Percentiles rank a stretch among this genome's conserved stretches.
Conservation (phyloP, 2,797 vertebrate genomes). For the Hybognathus amarus region DNA sequence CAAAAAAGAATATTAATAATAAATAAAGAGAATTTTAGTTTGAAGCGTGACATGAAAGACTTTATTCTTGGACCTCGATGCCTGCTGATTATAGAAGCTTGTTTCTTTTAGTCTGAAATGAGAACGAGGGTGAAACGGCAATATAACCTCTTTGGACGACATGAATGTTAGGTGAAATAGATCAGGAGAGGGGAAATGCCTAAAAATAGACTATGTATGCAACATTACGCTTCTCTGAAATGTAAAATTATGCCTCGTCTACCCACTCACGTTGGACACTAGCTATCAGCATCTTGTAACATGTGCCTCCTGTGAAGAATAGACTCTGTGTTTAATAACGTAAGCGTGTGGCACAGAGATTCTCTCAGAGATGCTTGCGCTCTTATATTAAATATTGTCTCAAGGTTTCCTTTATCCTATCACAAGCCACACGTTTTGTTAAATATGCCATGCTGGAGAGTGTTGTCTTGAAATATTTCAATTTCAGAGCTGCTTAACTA, state of each 20-base stretch:
- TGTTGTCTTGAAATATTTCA: slow-evolving; percentile 3
- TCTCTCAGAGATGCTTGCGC: slow-evolving; percentile 41
- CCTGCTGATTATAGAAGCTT: slow-evolving; percentile 65
- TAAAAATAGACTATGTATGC: slow-evolving; percentile 57
- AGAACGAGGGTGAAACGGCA: slow-evolving; percentile 60
- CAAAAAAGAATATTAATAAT: slow-evolving; percentile 51
- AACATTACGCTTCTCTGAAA: slow-evolving; percentile 45
- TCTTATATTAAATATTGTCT: slow-evolving; percentile 39
- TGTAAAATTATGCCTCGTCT: slow-evolving; percentile 55
- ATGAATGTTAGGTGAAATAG: slow-evolving; percentile 74
- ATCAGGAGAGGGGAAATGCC: slow-evolving; percentile 58
- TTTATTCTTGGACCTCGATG: slow-evolving; percentile 65
- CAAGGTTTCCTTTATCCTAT: slow-evolving; percentile 6
- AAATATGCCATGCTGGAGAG: not conserved
- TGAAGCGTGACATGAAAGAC: slow-evolving; percentile 69
- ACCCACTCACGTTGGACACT: slow-evolving; percentile 48
- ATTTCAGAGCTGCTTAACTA: not conserved
- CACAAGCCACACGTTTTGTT: not conserved
- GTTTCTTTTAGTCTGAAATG: slow-evolving; percentile 66
- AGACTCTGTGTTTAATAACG: slow-evolving; percentile 47
- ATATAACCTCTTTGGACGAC: slow-evolving; percentile 70
- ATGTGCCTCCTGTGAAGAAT: slow-evolving; percentile 60
- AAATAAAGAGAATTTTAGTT: slow-evolving; percentile 64
- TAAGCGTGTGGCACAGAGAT: slow-evolving; percentile 36
- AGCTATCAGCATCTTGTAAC: slow-evolving; percentile 56